Evolutionary conservation across 2,113 vertebrate genomes (phyloP).

Genomic region (Columbina picui): DNA sequence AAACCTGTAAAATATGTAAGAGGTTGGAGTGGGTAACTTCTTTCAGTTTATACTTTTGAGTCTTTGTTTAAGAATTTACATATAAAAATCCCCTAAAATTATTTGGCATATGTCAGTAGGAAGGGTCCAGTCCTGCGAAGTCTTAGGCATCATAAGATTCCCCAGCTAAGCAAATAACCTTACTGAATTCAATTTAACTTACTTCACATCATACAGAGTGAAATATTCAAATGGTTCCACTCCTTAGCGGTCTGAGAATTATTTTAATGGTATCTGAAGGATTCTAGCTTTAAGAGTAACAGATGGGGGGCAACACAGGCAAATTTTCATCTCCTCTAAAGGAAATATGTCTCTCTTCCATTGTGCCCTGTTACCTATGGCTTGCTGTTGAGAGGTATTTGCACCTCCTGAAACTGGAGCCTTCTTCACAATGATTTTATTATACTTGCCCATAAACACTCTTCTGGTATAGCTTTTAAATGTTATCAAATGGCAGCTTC

Average conservation of each 20-base stretch:
- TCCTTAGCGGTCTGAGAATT: not conserved
- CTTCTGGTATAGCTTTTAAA: not conserved
- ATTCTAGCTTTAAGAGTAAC: not conserved
- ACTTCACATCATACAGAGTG: not conserved
- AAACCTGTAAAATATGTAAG: constrained; percentile 31
- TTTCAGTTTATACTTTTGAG: not conserved
- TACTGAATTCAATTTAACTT: not conserved
- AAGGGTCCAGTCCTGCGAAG: not conserved
- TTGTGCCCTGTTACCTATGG: not conserved
- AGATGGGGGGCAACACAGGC: not conserved
- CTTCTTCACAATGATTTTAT: not conserved
- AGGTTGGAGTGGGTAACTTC: not conserved
- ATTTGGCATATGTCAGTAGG: not conserved
- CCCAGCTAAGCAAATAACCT: not conserved
- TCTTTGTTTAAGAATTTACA: not conserved
- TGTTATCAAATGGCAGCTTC: not conserved
- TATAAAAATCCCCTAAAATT: not conserved
- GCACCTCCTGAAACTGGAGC: not conserved
- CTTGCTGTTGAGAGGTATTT: not conserved
- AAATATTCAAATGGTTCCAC: not conserved
- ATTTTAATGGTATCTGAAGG: not conserved
- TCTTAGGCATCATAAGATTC: not conserved
- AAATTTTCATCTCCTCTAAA: not conserved
- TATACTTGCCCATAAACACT: not conserved
- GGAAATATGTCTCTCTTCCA: not conserved